phyloP scores from a whole-genome alignment of 2,797 vertebrate species.

The Oryzias dopingdopingensis region DNA sequence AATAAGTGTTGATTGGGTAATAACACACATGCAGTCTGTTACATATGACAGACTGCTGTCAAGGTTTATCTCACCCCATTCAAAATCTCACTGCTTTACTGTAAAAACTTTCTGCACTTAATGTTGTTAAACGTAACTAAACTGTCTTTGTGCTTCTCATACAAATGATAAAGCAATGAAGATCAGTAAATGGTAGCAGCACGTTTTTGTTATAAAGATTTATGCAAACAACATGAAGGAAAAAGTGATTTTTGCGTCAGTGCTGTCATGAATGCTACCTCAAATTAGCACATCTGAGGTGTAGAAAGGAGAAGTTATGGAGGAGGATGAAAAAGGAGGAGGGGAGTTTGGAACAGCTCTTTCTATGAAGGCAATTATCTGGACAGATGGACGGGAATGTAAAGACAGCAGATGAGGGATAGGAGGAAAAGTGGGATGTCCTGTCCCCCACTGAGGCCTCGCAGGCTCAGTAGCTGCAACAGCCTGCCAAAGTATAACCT shows the following conservation, averaged over 20 bases:
- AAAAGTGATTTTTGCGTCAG: background rate
- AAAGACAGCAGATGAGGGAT: conserved; percentile 55
- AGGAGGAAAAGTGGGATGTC: conserved; percentile 64
- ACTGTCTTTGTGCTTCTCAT: conserved; percentile 1
- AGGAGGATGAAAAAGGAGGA: conserved; percentile 20
- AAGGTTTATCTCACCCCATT: too few relatives aligned
- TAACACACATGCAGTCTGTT: too few relatives aligned
- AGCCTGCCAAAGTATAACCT: conserved; percentile 73
- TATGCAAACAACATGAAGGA: too few relatives aligned
- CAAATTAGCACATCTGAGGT: conserved; percentile 12
- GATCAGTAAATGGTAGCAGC: conserved; percentile 15
- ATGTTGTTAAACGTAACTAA: background rate
- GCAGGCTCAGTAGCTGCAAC: conserved; percentile 68
- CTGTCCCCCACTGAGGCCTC: conserved; percentile 57
- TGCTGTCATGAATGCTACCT: background rate
- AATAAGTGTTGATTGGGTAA: too few relatives aligned
- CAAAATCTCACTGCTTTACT: too few relatives aligned
- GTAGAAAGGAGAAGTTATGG: conserved; percentile 11
- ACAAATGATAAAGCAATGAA: conserved; percentile 14
- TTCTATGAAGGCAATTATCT: conserved; percentile 37
- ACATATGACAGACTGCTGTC: too few relatives aligned
- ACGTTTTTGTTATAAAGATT: conserved; percentile 2
- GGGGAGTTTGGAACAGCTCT: conserved; percentile 13
- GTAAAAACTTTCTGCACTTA: too few relatives aligned
- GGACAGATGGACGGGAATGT: conserved; percentile 34